Evolutionary conservation across 2,888 invertebrate genomes (phyloP), one percentile per base, ranked within the genome.

Genomic region (Phasia obesa): DNA sequence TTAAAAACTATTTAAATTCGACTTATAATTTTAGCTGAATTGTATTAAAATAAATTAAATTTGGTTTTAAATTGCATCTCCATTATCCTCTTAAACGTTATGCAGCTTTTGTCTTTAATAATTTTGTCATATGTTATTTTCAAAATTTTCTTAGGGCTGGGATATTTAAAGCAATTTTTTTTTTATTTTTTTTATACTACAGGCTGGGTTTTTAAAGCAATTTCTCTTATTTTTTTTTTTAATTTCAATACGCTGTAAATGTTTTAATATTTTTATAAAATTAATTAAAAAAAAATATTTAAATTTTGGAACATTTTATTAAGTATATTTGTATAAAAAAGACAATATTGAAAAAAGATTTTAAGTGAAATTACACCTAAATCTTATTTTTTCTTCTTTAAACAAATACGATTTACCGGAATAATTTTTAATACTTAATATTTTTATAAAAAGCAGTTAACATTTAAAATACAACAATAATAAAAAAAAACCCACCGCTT

Each of bases 401-500:
- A 44, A 49, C 38, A 27, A 55, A 67, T 21, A 62, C 31, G 59
- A 23, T 31, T 60, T 74, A 55, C 57, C 11, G n/a, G n/a, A 17
- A 49, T 44, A 53, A 27, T 64, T 62, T 42, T 70, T 67, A 59
- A 27, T 23, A 47, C 51, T 51, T 15, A 35, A 42, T 49, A 13
- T 51, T 69, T 69, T 73, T 59, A 15, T 27, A 59, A 17, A 75
- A 70, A 67, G 62, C 62, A 53, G 51, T 76, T 60, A 74, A 77
- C 59, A 55, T 51, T 71, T 67, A 62, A 19, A 55, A 57, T 11
- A 60, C 42, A 60, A 55, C 19, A 81, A 60, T 38, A 69, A 70
- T n/a, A 42, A 78, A 67, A 19, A 83, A 76, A 76, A 67, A 65
- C 83, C 83, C 83, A 83, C 83, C 83, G 83, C 79, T 83, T 79